Base-by-base conservation (phyloP, 1,140 invertebrate genomes). In the Zaprionus ornatus region DNA sequence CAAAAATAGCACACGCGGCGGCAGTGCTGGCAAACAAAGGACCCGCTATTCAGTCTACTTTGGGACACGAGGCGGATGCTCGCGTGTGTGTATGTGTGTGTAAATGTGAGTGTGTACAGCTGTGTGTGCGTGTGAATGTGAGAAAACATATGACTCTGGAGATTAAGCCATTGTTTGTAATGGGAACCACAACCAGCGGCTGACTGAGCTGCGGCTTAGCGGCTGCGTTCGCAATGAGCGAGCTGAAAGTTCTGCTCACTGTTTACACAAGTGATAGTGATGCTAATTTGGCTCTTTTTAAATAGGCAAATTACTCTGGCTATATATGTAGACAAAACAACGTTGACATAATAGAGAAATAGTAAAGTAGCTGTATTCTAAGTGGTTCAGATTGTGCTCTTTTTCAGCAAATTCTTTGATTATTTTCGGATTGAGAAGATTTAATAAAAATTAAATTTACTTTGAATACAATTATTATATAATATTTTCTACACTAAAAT, bases 121-220 rank as follows among this genome's bases (percentile, higher is more conserved):
- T 32, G 61, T 50, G 66, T 48, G 32, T 68, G 19, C 57, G 50
- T 55, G 55, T 50, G 42, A 52, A 35, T 57, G 59, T 62, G 60
- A 68, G 64, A 60, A 32, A 74, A 82, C 81, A 86, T 90, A 90
- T 90, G 87, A 91, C 86, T 86, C 86, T 78, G 62, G 87, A 91
- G 85, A 90, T 90, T 90, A 90, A 91, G 87, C 82, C 68, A 87
- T 90, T 90, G 87, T 91, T 90, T 83, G 77, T 65, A 82, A 80
- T 80, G 73, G 75, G 54, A 74, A 67, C 76, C 74, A 67, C 67
- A 84, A 68, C 50, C 60, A 80, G 67, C 61, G 79, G 67, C 78
- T 78, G 73, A 74, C 78, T 90, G 78, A 90, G 79, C 75, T 75
- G 77, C 78, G 81, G 84, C 73, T 87, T 90, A 90, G 82, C 78